phyloP scores from a whole-genome alignment of 2,797 vertebrate genomes.

The Caiman crocodilus region DNA sequence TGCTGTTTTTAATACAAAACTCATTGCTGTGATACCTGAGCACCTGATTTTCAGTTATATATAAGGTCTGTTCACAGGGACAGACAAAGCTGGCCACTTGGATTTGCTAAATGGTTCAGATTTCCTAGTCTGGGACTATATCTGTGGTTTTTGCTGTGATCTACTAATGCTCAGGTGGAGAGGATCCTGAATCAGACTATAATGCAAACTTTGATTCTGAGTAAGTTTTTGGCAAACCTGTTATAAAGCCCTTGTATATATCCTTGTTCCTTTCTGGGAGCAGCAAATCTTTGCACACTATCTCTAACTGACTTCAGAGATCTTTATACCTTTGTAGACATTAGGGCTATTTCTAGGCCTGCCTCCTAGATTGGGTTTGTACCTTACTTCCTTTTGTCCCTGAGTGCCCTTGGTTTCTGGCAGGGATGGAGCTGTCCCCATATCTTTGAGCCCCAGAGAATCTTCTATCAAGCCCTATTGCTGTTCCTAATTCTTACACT shows the following conservation, averaged over 20 bases:
- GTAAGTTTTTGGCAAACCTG: background rate
- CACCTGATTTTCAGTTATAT: background rate
- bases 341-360: background rate
- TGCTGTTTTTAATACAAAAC: background rate
- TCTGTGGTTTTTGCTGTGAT: background rate
- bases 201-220: background rate
- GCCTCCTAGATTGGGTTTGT: background rate
- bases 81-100: background rate
- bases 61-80: background rate
- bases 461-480: background rate
- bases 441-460: background rate
- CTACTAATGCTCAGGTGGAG: background rate
- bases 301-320: background rate
- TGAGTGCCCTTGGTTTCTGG: background rate
- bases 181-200: background rate
- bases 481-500: background rate
- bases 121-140: background rate
- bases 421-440: background rate
- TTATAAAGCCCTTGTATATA: background rate
- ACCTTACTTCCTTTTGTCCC: too few relatives aligned
- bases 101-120: background rate
- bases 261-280: background rate
- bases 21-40: background rate
- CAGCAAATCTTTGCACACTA: background rate
- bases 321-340: too few relatives aligned